Evolutionary conservation across 1,140 invertebrate genomes (phyloP).

Genomic region (Chlorops oryzae): DNA sequence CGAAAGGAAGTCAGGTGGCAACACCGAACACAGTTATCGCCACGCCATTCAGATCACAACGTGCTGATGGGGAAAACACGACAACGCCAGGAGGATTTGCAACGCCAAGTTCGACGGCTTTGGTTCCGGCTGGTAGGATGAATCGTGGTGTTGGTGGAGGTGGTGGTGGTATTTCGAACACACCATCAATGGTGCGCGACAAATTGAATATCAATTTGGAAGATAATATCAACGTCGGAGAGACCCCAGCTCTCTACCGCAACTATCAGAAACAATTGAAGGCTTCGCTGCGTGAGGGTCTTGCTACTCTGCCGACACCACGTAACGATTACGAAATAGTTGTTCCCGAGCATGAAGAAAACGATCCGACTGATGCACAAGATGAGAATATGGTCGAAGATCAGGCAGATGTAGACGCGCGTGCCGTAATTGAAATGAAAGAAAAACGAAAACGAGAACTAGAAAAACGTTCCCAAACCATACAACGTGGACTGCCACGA

Average conservation of each 20-base stretch:
- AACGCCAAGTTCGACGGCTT: constrained; percentile 48
- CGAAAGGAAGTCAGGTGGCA: constrained; percentile 63
- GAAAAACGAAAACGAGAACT: constrained; percentile 54
- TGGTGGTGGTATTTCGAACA: constrained; percentile 17
- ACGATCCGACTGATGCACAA: constrained; percentile 51
- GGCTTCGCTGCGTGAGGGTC: constrained; percentile 64
- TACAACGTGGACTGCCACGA: constrained; percentile 83
- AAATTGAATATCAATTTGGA: constrained; percentile 94
- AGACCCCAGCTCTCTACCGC: constrained; percentile 58
- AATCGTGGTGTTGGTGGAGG: constrained; percentile 11
- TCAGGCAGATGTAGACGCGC: constrained; percentile 84
- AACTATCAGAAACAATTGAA: constrained; percentile 65
- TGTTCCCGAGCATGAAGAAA: constrained; percentile 78
- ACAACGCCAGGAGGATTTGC: constrained; percentile 51
- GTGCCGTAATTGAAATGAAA: constrained; percentile 43
- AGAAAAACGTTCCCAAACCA: constrained; percentile 75
- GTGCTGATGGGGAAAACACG: constrained; percentile 30
- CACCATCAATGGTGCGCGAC: constrained; percentile 65
- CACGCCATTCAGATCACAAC: constrained; percentile 71
- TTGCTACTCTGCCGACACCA: constrained; percentile 78
- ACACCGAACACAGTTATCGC: constrained; percentile 94
- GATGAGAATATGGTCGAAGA: constrained; percentile 60
- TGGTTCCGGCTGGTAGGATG: constrained; percentile 42
- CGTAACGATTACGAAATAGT: constrained; percentile 99
- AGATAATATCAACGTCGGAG: constrained; percentile 62